Base-by-base conservation (phyloP, 2,888 invertebrate species). In the Lacanobia wlatinum region DNA sequence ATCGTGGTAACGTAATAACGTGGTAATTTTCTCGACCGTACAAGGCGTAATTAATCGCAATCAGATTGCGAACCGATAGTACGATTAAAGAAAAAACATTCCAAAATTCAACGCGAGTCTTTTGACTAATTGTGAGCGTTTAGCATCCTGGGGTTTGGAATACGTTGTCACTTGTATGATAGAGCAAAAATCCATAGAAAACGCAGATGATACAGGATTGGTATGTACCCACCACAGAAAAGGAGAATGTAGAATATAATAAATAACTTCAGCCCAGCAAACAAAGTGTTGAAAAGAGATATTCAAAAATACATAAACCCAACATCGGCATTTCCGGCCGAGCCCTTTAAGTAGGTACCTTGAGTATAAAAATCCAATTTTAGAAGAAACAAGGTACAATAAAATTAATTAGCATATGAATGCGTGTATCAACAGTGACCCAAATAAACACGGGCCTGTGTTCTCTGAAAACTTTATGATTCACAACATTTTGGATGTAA, bases 1-100 rank as follows among this genome's bases (percentile, higher is more conserved):
- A 73, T 73, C 71, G 68, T 70, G 78, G 84, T 79, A 85, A 80
- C 82, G 83, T 66, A 83, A 84, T 79, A 74, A 74, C 73, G 56
- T 75, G 46, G 80, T 69, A 76, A 77, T 80, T 82, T 77, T 74
- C 63, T 78, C 76, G 72, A 56, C 71, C 73, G 55, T 68, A 77
- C 58, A 80, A 72, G 70, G 74, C 70, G 46, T 79, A 79, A 82
- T 77, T 80, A 79, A 77, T 77, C 73, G 72, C 68, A 82, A 84
- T 80, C 72, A 78, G 76, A 80, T 84, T 77, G 62, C 48, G 63
- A 73, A 66, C 60, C 52, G 70, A 75, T 80, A 56, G 16, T 70
- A 64, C n/a, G 50, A 62, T 68, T 58, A 28, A 62, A 64, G 46
- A 72, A 73, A 75, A 74, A 69, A 34, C 56, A 71, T 66, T 62